Conservation (phyloP, 2,113 vertebrate genomes). For the Trochalopteron elliotii region DNA sequence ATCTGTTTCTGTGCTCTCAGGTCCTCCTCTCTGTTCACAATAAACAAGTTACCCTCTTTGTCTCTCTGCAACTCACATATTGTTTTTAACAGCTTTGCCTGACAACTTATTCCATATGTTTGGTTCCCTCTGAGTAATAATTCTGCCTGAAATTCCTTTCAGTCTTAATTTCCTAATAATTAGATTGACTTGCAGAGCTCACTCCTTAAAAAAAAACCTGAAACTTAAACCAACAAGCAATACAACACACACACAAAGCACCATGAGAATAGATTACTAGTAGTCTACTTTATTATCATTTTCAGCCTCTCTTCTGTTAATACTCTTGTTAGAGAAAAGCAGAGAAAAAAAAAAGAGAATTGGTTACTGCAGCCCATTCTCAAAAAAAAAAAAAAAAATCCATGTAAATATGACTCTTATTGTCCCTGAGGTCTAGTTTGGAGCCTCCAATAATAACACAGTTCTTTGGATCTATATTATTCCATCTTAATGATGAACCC, state of each 20-base stretch:
- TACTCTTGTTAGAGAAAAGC: neutral
- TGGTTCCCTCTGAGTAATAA: neutral
- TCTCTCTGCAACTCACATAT: neutral
- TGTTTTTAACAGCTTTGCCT: conserved; percentile 17
- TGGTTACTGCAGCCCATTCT: neutral
- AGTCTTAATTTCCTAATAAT: conserved; percentile 29
- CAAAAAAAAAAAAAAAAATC: neutral
- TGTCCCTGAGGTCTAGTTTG: neutral
- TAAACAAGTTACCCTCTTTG: neutral
- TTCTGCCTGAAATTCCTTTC: neutral
- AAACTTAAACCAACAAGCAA: neutral
- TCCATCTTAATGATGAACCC: neutral
- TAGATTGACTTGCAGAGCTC: neutral
- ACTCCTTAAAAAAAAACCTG: neutral
- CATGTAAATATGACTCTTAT: neutral
- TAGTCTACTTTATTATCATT: neutral
- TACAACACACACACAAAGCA: neutral
- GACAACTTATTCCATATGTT: conserved; percentile 13
- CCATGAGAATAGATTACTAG: neutral
- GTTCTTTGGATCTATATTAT: neutral
- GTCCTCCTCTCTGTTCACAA: neutral
- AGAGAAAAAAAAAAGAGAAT: neutral
- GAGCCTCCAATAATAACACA: neutral
- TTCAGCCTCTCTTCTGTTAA: neutral
- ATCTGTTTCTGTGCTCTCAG: neutral